Base-by-base conservation (phyloP, 1,140 invertebrate species). In the Drosophila pseudoananassae region DNA sequence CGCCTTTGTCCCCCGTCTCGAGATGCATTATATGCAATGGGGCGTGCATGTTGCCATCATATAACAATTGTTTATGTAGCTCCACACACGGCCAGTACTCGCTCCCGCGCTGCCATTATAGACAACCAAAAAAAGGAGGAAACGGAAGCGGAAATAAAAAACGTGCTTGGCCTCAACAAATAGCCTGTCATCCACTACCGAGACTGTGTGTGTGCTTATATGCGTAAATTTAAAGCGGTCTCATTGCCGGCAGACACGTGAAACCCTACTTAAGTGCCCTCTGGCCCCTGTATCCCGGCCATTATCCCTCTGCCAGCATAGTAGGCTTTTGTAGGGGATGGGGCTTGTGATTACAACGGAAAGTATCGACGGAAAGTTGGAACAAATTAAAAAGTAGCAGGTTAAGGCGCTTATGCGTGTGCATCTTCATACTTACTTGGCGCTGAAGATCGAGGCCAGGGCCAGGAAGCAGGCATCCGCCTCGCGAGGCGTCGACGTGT, bases 401-500 rank as follows among this genome's bases (percentile, higher is more conserved):
- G 40, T 43, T 82, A 82, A 85, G 74, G 75, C 70, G 57, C 65
- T 85, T 82, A 75, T 36, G 58, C 1, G 4, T 45, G 38, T 47
- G 43, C 9, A n/a, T 31, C 46, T 9, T 50, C 23, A 29, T 29
- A 92, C 93, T 93, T 92, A 98, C 97, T 97, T 96, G 27, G 97
- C 97, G 90, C 97, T 98, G 92, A 99, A 99, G 70, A 99, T 97
- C 12, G 98, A 97, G 20, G 98, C 97, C 12, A 99, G 93, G 8
- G 98, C 97, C 81, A 97, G 94, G 91, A 99, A 99, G 91, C 98
- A 99, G 1, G 97, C 97, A 92, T 99, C 98, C 6, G 98, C 98
- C 17, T 99, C 97, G 66, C 96, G 94, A 7, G 96, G 95, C 4
- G 94, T 92, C 3, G 97, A 98, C 0, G 98, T 99, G 90, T 98